A percentile compares a stretch with the other conserved stretches of the same genome.
phyloP scores from a whole-genome alignment of 2,113 vertebrate species.

The Diadophis punctatus region DNA sequence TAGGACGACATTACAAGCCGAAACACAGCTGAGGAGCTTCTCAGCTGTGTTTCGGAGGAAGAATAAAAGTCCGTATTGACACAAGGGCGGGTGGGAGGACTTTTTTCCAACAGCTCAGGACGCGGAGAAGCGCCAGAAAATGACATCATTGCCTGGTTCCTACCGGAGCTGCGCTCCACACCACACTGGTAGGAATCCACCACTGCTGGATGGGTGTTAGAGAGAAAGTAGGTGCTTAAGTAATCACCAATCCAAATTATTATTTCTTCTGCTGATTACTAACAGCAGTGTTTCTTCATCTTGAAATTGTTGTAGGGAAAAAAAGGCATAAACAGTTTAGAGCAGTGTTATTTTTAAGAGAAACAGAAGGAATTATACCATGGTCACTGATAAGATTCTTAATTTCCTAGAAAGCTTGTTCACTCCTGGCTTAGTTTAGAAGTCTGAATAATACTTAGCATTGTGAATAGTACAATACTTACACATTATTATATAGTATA shows the following conservation, averaged over 20 bases:
- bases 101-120: too few relatives aligned
- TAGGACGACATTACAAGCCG: too few relatives aligned
- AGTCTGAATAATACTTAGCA: background rate
- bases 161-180: too few relatives aligned
- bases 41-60: too few relatives aligned
- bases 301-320: background rate
- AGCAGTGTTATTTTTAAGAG: background rate
- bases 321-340: background rate
- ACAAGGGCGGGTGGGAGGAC: too few relatives aligned
- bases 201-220: background rate
- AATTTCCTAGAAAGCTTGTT: background rate
- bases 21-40: too few relatives aligned
- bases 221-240: background rate
- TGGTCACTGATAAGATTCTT: background rate
- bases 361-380: background rate
- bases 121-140: too few relatives aligned
- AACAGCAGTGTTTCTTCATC: background rate
- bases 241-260: background rate
- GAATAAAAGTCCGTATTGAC: too few relatives aligned
- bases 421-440: background rate
- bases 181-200: too few relatives aligned
- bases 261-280: background rate
- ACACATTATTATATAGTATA: background rate
- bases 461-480: background rate
- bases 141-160: too few relatives aligned